Percentiles rank a stretch among this genome's conserved stretches.
These are phyloP conservation scores for Linhomoeus sp. DNA, from an alignment of 2,888 invertebrate genomes.

Conservation along the genomic window DNA sequence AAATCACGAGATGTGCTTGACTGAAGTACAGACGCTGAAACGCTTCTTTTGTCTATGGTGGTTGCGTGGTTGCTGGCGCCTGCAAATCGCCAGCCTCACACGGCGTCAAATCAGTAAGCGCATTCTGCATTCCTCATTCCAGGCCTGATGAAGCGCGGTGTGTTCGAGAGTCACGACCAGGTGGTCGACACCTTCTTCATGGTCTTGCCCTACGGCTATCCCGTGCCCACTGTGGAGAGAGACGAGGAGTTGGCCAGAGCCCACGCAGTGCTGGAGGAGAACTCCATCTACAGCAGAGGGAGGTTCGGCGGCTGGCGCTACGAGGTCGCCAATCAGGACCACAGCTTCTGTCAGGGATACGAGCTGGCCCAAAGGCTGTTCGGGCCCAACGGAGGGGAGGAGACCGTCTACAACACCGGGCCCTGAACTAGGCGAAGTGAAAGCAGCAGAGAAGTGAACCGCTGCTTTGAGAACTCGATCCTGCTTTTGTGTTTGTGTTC, in stretches of 20 bases:
- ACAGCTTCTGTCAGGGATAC: conserved; percentile 14
- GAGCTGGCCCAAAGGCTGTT: conserved; percentile 3
- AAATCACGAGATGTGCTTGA: no score
- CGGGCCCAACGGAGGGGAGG: background rate
- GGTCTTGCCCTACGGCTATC: conserved; percentile 14
- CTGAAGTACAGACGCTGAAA: no score
- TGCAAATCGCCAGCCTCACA: no score
- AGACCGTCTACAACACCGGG: background rate
- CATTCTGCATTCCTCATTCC: no score
- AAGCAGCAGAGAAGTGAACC: no score
- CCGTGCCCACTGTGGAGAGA: conserved; percentile 13
- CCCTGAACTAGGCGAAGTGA: no score
- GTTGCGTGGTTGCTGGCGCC: no score
- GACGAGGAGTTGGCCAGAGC: conserved; percentile 10
- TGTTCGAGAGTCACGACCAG: conserved; percentile 7
- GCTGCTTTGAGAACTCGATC: no score
- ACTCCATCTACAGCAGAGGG: conserved; percentile 6
- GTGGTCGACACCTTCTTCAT: conserved; percentile 11
- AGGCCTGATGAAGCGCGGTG: conserved; percentile 10
- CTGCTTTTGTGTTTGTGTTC: no score
- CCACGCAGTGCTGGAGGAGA: conserved; percentile 9
- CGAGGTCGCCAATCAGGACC: conserved; percentile 19
- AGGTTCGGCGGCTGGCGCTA: conserved; percentile 19
- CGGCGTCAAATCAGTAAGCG: no score
- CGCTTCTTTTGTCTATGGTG: no score